Conservation (phyloP, 2,113 vertebrate species). For the Dipodomys merriami region DNA sequence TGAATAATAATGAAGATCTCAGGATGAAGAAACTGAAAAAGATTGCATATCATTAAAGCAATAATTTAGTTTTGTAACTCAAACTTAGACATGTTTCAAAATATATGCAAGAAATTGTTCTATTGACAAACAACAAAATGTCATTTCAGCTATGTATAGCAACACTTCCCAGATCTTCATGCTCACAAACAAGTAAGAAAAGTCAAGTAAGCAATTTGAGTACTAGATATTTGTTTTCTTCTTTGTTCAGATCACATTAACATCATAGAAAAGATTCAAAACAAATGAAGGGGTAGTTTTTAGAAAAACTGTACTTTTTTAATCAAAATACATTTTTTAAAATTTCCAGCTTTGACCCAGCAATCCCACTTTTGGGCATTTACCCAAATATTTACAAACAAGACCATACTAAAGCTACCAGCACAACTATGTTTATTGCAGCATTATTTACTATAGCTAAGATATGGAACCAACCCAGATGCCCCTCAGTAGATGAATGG, state of each 20-base stretch:
- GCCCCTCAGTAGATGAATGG: no score
- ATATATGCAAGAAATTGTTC: neutral
- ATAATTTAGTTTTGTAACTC: neutral
- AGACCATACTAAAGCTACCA: no score
- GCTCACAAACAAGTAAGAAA: neutral
- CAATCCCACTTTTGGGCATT: no score
- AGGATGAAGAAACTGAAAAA: constrained; percentile 6
- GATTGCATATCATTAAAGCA: neutral
- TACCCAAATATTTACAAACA: no score
- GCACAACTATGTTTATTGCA: no score
- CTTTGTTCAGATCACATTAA: neutral
- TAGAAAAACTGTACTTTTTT: no score
- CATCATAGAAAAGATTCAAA: neutral
- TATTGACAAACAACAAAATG: neutral
- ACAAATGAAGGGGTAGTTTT: neutral
- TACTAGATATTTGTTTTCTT: neutral
- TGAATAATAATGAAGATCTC: neutral
- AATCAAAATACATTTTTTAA: no score
- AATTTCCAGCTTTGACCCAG: no score
- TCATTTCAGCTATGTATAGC: neutral
- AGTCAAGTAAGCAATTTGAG: neutral
- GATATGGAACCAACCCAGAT: no score
- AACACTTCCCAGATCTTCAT: neutral
- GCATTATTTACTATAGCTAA: no score
- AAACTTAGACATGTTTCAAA: neutral